Conservation (phyloP, 2,888 invertebrate species). For the Folsomia manolachei region DNA sequence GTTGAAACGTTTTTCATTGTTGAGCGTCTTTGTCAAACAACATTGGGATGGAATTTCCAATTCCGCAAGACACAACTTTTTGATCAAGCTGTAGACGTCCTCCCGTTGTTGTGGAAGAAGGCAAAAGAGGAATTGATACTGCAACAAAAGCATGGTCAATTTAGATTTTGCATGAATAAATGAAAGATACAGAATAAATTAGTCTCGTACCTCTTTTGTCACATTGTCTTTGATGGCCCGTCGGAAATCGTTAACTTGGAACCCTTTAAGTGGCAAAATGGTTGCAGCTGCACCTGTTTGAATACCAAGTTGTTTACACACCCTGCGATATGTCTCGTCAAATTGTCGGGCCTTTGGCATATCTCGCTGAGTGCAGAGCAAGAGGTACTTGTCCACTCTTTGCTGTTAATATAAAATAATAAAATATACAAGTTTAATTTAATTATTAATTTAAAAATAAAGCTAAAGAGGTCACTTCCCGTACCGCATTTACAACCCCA, state of each 20-base stretch:
- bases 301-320: constrained; percentile 24
- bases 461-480: neutral
- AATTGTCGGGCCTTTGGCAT: constrained; percentile 21
- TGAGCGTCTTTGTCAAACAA: constrained; percentile 62
- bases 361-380: constrained; percentile 28
- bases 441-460: neutral
- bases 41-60: constrained; percentile 79
- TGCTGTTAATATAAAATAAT: constrained; percentile 15
- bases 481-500: constrained; percentile 18
- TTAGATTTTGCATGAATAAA: neutral
- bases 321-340: constrained; percentile 25
- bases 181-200: neutral
- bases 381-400: constrained; percentile 21
- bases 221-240: constrained; percentile 13
- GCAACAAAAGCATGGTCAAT: constrained; percentile 21
- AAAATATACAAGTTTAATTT: neutral
- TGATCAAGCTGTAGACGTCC: constrained; percentile 83
- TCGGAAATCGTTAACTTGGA: constrained; percentile 12
- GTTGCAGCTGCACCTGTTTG: constrained; percentile 8
- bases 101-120: constrained; percentile 76
- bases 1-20: constrained; percentile 67
- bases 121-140: constrained; percentile 71
- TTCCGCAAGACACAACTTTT: constrained; percentile 79
- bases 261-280: constrained; percentile 7
- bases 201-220: constrained; percentile 9